Base-by-base conservation (phyloP, 2,797 vertebrate genomes). In the Falco columbarius region DNA sequence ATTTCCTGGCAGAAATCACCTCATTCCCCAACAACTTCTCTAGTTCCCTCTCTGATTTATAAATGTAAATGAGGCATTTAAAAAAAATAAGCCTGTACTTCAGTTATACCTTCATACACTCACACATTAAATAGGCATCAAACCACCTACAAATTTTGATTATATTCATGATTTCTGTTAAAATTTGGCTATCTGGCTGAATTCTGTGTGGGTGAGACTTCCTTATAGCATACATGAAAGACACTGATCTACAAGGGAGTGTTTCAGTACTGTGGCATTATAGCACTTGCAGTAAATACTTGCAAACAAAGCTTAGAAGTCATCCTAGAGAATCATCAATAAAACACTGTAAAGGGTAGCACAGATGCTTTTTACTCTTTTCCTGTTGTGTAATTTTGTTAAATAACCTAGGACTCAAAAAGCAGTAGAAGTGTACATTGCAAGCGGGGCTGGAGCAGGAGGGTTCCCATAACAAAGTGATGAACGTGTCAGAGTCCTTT, bases 121-220 rank as follows among this genome's bases (percentile, higher is more conserved):
- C 24, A 27, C 9, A 24, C 70, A 24, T 71, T 47, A 90, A 79
- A 67, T 2, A 61, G 15, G 11, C 27, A 56, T 61, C 27, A 47
- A 68, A 90, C 44, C 3, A 30, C 2, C 18, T 54, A 34, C 9
- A 79, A 70, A 42, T 38, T 84, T 79, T 86, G 1, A 46, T 56
- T 81, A 26, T 81, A 82, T 96, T 84, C 4, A 27, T 89, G 55
- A 34, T 84, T 71, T 75, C 34, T 79, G 12, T 36, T 65, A 13
- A 77, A 59, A 68, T 38, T 58, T 65, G 23, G 12, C 42, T 76
- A 7, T 61, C 24, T 1, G 1, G 7, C 34, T 54, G 38, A 76
- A 58, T 76, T 75, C 30, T 51, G 10, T 11, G 16, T 26, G 14
- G 4, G 7, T 51, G 30, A 72, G 34, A 26, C 21, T 58, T 84